Evolutionary conservation across 23 tunicate species (phyloP), one percentile per base, ranked within the genome.

Genomic region (Ascidia mentula): DNA sequence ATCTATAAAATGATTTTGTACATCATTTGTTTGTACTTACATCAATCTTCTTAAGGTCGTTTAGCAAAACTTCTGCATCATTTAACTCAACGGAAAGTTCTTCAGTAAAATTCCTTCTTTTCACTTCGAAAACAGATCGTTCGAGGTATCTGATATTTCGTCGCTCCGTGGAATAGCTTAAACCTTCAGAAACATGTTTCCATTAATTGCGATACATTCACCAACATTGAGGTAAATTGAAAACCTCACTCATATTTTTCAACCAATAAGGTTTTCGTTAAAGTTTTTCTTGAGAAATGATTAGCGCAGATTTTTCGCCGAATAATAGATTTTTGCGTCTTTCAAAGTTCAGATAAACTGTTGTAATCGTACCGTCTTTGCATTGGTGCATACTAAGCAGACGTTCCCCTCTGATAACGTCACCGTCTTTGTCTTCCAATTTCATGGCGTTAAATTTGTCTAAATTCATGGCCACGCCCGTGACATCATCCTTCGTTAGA

Each of bases 391-490:
- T 5, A 18, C 82, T 77, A 31, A 91, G 36, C 80, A 90, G 37
- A 28, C 96, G 72, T 37, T 90, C 86, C 0, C 82, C 96, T 32
- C 74, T 42, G 8, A 90, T 78, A 22, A 84, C 53, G 42, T 90
- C 89, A 7, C 97, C 97, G 73, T 82, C 87, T 6, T 36, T 38
- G 75, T 91, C 97, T 6, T 72, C 80, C 40, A 91, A 39, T 40
- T 69, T 73, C 37, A 86, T 32, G 37, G 53, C 78, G 9, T 38
- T 76, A 38, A 91, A 91, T n/a, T 91, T 86, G 32, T 72, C 72
- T 35, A 91, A 36, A 32, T 87, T 87, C 18, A 75, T 69, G 6
- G 60, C 38, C 18, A 77, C 45, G 6, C 60, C 84, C 0, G 53
- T 39, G 40, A 81, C 42, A 40, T 85, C 82, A 17, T 73, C 72